phyloP scores from a whole-genome alignment of 2,797 vertebrate genomes.

The Vultur gryphus region DNA sequence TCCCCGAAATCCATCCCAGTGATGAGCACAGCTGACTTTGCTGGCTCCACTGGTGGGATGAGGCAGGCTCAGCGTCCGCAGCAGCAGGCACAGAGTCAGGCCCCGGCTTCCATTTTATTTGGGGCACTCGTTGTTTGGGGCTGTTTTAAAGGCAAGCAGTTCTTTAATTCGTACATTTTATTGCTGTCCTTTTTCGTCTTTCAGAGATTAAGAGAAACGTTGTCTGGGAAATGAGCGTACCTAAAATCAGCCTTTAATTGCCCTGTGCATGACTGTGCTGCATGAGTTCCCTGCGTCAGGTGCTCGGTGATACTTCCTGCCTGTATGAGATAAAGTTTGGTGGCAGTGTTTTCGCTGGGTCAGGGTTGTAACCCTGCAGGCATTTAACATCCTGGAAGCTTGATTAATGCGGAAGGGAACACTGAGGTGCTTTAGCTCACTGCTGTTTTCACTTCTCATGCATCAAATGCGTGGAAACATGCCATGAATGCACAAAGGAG shows the following conservation, averaged over 20 bases:
- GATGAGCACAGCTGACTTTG: background rate
- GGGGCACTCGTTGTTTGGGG: background rate
- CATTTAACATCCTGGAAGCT: background rate
- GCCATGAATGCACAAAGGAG: background rate
- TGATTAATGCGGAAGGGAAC: constrained; percentile 7
- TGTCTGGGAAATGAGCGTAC: background rate
- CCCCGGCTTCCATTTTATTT: background rate
- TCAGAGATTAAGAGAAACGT: background rate
- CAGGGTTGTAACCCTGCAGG: background rate
- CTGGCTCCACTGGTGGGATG: accelerated
- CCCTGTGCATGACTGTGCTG: background rate
- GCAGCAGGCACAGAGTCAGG: background rate
- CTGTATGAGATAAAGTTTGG: background rate
- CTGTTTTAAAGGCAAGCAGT: background rate
- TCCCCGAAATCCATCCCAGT: background rate
- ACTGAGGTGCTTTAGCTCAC: background rate
- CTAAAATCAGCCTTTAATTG: background rate
- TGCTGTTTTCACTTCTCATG: background rate
- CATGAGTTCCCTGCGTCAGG: background rate
- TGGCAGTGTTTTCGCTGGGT: background rate
- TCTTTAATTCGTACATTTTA: background rate
- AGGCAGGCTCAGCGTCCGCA: background rate
- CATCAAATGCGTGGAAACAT: background rate
- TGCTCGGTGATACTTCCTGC: background rate
- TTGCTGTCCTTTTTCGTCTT: background rate